Evolutionary conservation across 1,140 invertebrate genomes (phyloP).

Genomic region (Polyergus mexicanus): DNA sequence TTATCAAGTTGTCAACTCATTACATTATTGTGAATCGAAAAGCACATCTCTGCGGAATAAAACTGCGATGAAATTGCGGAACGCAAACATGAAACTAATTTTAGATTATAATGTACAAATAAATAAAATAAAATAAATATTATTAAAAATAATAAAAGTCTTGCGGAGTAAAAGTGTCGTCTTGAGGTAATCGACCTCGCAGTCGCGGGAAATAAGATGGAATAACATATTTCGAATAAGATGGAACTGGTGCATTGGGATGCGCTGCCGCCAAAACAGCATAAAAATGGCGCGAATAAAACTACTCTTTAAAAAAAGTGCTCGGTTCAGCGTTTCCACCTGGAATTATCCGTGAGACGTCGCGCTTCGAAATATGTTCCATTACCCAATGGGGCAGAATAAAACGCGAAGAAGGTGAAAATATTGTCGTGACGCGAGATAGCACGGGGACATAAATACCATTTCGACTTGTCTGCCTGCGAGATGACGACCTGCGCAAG

Average conservation of each 20-base stretch:
- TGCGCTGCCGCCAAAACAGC: slow-evolving; percentile 44
- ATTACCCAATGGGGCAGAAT: slow-evolving; percentile 55
- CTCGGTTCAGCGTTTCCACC: slow-evolving; percentile 41
- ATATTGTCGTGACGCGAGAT: slow-evolving; percentile 59
- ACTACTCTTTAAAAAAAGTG: slow-evolving; percentile 22
- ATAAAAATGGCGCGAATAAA: slow-evolving; percentile 58
- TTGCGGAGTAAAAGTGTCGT: neutral
- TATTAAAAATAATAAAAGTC: slow-evolving; percentile 37
- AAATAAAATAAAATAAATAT: neutral
- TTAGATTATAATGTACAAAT: slow-evolving; percentile 6
- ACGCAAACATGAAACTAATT: slow-evolving; percentile 31
- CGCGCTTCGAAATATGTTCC: slow-evolving; percentile 54
- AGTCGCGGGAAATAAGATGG: slow-evolving; percentile 40
- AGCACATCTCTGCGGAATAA: neutral
- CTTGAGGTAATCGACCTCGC: slow-evolving; percentile 26
- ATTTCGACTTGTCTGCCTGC: slow-evolving; percentile 46
- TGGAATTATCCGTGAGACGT: slow-evolving; percentile 56
- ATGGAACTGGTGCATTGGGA: slow-evolving; percentile 55
- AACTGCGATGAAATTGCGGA: slow-evolving; percentile 2
- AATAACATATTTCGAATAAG: slow-evolving; percentile 19
- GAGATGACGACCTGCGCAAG: slow-evolving; percentile 31
- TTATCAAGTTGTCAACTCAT: neutral
- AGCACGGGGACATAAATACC: slow-evolving; percentile 61
- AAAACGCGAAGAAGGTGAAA: slow-evolving; percentile 46
- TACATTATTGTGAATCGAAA: neutral